phyloP scores from a whole-genome alignment of 2,113 vertebrate species.

The Rallus limicola region DNA sequence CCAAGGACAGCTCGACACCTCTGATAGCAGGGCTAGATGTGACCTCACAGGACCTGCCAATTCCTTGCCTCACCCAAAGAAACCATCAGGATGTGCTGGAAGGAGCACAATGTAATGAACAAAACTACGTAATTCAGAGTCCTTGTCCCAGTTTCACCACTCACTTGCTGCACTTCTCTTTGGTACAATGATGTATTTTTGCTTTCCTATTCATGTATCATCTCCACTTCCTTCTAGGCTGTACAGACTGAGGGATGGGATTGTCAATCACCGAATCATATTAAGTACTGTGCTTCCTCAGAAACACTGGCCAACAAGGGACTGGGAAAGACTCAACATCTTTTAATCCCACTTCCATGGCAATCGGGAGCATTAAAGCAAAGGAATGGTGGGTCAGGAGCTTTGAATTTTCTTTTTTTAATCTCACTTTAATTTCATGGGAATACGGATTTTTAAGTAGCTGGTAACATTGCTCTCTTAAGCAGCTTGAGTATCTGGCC shows the following conservation, averaged over 20 bases:
- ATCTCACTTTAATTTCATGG: not conserved
- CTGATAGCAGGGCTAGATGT: not conserved
- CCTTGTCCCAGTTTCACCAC: not conserved
- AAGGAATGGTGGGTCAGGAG: not conserved
- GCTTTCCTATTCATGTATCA: not conserved
- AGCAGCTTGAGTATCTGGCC: not conserved
- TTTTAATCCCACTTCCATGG: not conserved
- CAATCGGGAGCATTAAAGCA: not conserved
- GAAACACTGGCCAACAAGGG: not conserved
- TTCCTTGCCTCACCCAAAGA: not conserved
- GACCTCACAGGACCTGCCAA: not conserved
- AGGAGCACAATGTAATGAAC: not conserved
- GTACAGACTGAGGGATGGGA: not conserved
- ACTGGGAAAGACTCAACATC: not conserved
- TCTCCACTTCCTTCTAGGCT: not conserved
- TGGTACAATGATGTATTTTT: not conserved
- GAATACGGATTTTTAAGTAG: not conserved
- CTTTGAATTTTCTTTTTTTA: not conserved
- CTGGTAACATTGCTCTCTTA: not conserved
- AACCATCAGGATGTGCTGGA: not conserved
- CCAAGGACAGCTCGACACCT: slow-evolving; percentile 41
- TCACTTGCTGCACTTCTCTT: not conserved
- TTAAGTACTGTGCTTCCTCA: not conserved
- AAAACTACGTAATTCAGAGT: not conserved
- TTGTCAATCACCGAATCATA: not conserved